Base-by-base conservation (phyloP, 2,113 vertebrate genomes). In the Climacteris rufus region DNA sequence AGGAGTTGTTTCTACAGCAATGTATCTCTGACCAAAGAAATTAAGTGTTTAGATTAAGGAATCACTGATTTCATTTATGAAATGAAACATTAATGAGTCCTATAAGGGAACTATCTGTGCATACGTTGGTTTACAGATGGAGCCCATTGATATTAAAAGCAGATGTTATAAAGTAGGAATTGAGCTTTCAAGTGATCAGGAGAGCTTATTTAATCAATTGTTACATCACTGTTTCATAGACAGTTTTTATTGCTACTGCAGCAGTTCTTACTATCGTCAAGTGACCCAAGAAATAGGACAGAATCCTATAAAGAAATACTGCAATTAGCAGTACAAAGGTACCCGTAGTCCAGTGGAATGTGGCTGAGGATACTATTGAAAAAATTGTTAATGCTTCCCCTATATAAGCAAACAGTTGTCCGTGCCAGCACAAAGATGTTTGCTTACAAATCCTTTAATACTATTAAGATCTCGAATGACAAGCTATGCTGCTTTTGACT, bases 381-480 rank as follows among this genome's bases (percentile, higher is more conserved):
- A 97, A 93, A 89, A 64, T 28, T 66, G 68, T 84, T 95, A 97
- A 83, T 89, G 37, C 66, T 89, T 82, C 40, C 71, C 87, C 90
- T 95, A 54, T 93, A 93, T 56, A 93, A 94, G 94, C 93, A 97
- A 94, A 94, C 69, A 84, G 37, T 94, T 91, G 80, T 88, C 56
- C 45, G 27, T 82, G 71, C 64, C 94, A 96, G 91, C 72, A 65
- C 0, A 1, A 53, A 96, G 89, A 47, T 90, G 54, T 88, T 97
- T 93, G 93, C 89, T 96, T 96, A 91, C 65, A 96, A 96, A 96
- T 93, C 90, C 75, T 92, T 94, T 95, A 97, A 96, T 72, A 66
- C 71, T 93, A 96, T 97, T 94, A 95, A 91, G 89, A 96, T 96
- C 97, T 95, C 66, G 61, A 96, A 95, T 84, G 88, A 96, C 79